These are phyloP conservation scores for Dromococcyx pavoninus DNA, from an alignment of 2,797 vertebrate genomes.

Conservation along the genomic window DNA sequence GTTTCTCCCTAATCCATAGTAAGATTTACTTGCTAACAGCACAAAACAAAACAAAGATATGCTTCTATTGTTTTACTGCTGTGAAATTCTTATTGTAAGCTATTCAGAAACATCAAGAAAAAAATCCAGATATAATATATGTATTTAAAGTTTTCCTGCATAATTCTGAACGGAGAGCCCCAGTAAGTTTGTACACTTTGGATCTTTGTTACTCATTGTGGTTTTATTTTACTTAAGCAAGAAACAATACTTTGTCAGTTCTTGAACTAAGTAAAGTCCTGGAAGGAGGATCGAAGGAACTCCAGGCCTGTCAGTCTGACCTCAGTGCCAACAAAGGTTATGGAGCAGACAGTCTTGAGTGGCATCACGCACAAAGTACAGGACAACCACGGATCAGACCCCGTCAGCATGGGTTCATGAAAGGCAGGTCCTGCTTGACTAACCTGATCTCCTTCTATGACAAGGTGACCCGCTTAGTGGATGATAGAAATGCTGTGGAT, in stretches of 20 bases:
- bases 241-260: background rate
- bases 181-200: constrained; percentile 9
- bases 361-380: too few relatives aligned
- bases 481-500: too few relatives aligned
- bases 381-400: too few relatives aligned
- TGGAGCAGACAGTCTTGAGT: too few relatives aligned
- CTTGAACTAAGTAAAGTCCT: background rate
- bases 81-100: constrained; percentile 42
- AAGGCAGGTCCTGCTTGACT: too few relatives aligned
- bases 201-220: background rate
- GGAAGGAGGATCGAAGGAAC: too few relatives aligned
- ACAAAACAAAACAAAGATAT: constrained; percentile 64
- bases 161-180: constrained; percentile 30
- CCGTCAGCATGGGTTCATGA: too few relatives aligned
- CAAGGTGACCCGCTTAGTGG: too few relatives aligned
- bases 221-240: background rate
- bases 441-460: too few relatives aligned
- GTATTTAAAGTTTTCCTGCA: constrained; percentile 5
- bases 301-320: too few relatives aligned
- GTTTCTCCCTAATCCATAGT: constrained; percentile 72
- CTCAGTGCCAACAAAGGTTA: too few relatives aligned
- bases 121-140: constrained; percentile 39
- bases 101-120: constrained; percentile 34
- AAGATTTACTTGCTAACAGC: constrained; percentile 67
- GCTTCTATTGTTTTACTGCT: constrained; percentile 54